Evolutionary conservation across 1,140 invertebrate species (phyloP), one percentile per base, ranked within the genome.

Genomic region (Lasioglossum albipes): DNA sequence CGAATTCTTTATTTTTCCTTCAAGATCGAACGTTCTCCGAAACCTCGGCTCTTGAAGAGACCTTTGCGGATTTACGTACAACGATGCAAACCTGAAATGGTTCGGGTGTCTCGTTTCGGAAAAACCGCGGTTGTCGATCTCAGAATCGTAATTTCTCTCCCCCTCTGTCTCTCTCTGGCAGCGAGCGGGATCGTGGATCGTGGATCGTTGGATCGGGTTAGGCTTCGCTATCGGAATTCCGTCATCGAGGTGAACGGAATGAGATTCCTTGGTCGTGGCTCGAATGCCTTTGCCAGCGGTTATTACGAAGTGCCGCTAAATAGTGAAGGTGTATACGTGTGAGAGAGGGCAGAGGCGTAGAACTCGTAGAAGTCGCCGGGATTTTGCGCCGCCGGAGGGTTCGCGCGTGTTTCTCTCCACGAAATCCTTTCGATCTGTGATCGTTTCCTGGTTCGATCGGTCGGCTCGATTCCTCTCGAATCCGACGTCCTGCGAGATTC

Each of bases 181-280:
- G 45, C 9, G 9, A 49, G 52, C 16, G 16, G 52, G 16, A 54
- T 54, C 16, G 36, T 27, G n/a, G n/a, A 75, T 67, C 45, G 41
- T 9, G 16, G 5, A 54, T 31, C 5, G n/a, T n/a, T 9, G 12
- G 27, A 7, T 62, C 41, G 36, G 13, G 27, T 22, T 10, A 6
- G 49, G 18, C 61, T 20, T 64, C 54, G 67, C 71, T 77, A 82
- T 79, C 71, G 80, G 75, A 66, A 79, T 81, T 79, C 81, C 83
- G 81, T 80, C 74, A 76, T 83, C 82, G 78, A 76, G 71, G 84
- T 86, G 84, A 87, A 86, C 77, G 84, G 84, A 85, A 83, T 85
- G 84, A 67, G 76, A 87, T 87, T 86, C 84, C 84, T 81, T 76
- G 77, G 59, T 74, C 73, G 78, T 70, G 70, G 59, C 71, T 76